Percentiles rank a stretch among this genome's conserved stretches.
Conservation (phyloP, 1,140 invertebrate species). For the Ericerus pela region DNA sequence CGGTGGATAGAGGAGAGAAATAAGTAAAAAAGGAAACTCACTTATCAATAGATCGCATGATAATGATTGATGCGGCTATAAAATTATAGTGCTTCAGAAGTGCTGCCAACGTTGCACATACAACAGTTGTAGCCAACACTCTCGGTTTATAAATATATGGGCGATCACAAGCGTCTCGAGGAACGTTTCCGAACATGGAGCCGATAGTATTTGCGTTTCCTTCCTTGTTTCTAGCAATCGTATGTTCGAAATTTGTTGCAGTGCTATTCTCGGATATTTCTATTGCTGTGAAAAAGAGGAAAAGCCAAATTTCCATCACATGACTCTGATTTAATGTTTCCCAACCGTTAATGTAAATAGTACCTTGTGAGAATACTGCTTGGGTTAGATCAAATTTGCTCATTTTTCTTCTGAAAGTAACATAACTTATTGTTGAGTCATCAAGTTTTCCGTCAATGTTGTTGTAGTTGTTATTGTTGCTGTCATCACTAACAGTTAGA, state of each 20-base stretch:
- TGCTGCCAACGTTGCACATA: background rate
- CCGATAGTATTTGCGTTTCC: constrained; percentile 5
- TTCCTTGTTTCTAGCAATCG: no score
- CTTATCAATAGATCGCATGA: background rate
- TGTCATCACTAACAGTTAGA: background rate
- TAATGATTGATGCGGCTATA: constrained; percentile 1
- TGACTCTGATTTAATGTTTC: no score
- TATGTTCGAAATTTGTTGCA: background rate
- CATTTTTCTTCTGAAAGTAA: constrained; percentile 1
- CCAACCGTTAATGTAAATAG: no score
- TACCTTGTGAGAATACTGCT: constrained; percentile 3
- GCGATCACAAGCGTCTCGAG: background rate
- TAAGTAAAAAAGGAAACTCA: no score
- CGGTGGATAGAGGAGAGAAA: no score
- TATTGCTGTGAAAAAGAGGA: background rate
- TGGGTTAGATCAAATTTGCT: background rate
- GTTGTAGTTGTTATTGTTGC: background rate
- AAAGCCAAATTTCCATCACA: no score
- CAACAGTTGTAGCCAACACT: background rate
- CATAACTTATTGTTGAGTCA: background rate
- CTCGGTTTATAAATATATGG: constrained; percentile 1
- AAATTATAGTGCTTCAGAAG: constrained; percentile 3
- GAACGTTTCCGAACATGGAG: background rate
- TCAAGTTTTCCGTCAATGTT: background rate
- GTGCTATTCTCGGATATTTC: background rate